Evolutionary conservation across 1,140 invertebrate species (phyloP).

Genomic region (Bombus cullumanus): DNA sequence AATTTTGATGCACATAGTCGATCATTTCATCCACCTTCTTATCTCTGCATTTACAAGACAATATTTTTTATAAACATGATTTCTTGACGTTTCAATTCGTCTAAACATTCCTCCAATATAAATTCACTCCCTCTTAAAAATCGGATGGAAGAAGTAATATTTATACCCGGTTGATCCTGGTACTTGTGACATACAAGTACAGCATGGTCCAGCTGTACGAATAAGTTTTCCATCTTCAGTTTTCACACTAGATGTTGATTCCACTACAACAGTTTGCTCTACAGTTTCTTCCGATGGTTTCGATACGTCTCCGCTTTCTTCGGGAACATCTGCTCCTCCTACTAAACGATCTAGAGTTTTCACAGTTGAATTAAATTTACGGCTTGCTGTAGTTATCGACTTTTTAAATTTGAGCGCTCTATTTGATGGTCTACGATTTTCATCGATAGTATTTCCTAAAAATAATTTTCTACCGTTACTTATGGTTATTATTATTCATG

Average conservation of each 20-base stretch:
- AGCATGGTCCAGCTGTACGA: conserved; percentile 38
- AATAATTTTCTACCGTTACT: neutral
- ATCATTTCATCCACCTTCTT: conserved; percentile 76
- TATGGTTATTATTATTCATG: neutral
- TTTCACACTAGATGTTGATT: neutral
- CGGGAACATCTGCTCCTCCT: conserved; percentile 55
- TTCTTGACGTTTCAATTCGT: too few relatives aligned
- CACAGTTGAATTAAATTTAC: conserved; percentile 25
- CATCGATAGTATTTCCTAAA: conserved; percentile 2
- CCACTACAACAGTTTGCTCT: neutral
- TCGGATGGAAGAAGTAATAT: neutral
- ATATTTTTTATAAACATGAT: neutral
- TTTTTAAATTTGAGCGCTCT: conserved; percentile 29
- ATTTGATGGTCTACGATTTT: conserved; percentile 15
- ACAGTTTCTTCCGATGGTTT: neutral
- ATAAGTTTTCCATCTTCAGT: neutral
- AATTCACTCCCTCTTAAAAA: neutral
- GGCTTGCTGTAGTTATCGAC: neutral
- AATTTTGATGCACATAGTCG: conserved; percentile 74
- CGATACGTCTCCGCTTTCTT: neutral
- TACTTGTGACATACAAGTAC: conserved; percentile 14
- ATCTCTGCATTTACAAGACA: conserved; percentile 65
- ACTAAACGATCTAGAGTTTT: conserved; percentile 56
- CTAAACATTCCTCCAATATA: neutral
- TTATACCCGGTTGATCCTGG: conserved; percentile 44